These are phyloP conservation scores for Parasteatoda tepidariorum DNA, from an alignment of 1,140 invertebrate genomes.

Conservation along the genomic window DNA sequence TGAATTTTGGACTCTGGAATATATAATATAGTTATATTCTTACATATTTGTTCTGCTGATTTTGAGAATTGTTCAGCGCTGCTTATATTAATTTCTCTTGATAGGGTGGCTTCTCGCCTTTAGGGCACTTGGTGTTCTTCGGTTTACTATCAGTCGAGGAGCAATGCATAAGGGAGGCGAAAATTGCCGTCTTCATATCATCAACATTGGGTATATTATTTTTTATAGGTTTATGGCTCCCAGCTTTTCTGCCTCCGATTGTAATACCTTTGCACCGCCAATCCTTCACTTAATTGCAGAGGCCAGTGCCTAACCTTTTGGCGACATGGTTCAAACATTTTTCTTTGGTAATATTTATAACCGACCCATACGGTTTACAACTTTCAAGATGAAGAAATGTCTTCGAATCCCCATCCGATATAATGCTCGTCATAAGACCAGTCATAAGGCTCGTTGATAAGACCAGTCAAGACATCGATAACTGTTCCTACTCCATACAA, in stretches of 20 bases:
- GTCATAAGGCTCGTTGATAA: background rate
- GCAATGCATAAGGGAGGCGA: background rate
- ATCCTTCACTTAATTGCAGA: background rate
- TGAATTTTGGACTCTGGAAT: no score
- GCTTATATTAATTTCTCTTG: no score
- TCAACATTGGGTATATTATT: background rate
- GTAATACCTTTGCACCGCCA: background rate
- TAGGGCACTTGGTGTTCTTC: background rate
- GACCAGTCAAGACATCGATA: no score
- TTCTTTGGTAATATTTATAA: background rate
- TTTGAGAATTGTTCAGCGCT: no score
- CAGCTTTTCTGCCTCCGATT: background rate
- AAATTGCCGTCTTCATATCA: background rate
- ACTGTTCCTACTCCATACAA: no score
- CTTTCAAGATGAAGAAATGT: no score
- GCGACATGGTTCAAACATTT: conserved; percentile 20
- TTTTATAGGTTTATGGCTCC: background rate
- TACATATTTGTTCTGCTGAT: no score
- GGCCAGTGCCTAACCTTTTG: background rate
- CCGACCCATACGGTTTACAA: no score
- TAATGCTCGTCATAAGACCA: no score
- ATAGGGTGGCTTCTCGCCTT: no score
- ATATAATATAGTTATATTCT: no score
- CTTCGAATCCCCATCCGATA: no score
- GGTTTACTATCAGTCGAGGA: background rate